These are phyloP conservation scores for Serilophus lunatus DNA, from an alignment of 2,113 vertebrate genomes.

Conservation along the genomic window DNA sequence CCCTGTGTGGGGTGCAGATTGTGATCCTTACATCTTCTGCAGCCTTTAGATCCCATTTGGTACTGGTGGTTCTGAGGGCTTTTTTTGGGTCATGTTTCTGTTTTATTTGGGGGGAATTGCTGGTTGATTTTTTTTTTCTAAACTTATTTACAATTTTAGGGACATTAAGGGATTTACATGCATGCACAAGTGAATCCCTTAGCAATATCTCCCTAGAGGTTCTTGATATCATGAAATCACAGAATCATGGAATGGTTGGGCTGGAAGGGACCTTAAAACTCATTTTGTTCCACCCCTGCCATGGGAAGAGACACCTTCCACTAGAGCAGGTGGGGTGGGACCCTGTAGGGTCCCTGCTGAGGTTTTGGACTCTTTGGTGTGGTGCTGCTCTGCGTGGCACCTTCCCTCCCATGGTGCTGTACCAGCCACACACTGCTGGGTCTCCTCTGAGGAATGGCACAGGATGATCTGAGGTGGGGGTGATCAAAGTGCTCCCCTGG, in stretches of 20 bases:
- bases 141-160: neutral
- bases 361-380: neutral
- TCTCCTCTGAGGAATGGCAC: neutral
- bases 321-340: too few species aligned
- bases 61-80: neutral
- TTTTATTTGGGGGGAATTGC: neutral
- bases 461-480: neutral
- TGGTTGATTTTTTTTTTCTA: neutral
- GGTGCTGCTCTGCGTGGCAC: fast-evolving
- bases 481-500: fast-evolving
- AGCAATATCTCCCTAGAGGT: neutral
- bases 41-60: neutral
- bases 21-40: neutral
- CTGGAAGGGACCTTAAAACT: too few species aligned
- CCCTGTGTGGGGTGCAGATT: neutral
- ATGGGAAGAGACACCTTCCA: too few species aligned
- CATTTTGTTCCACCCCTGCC: too few species aligned
- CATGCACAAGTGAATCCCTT: neutral
- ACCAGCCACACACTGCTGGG: fast-evolving
- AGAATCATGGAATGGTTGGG: too few species aligned
- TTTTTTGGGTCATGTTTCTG: fast-evolving
- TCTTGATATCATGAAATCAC: too few species aligned
- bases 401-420: neutral
- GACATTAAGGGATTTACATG: too few species aligned
- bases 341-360: neutral